Conservation (phyloP, 1,140 invertebrate species). For the Rhynchophorus ferrugineus region DNA sequence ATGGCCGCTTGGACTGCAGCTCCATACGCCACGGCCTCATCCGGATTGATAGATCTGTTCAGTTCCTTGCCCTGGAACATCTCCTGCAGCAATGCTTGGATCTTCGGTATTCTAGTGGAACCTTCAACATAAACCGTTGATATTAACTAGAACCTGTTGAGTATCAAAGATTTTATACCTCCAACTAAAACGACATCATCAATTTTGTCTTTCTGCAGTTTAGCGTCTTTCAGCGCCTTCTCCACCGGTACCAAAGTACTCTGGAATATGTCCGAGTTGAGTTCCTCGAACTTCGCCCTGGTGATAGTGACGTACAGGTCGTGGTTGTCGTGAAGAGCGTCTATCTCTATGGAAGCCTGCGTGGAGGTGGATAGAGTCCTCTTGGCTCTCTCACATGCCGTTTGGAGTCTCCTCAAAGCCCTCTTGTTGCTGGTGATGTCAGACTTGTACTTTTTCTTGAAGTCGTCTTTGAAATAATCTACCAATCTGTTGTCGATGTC, state of each 20-base stretch:
- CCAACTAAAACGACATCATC: slow-evolving; percentile 21
- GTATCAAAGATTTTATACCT: slow-evolving; percentile 6
- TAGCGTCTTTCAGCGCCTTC: slow-evolving; percentile 57
- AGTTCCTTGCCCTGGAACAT: slow-evolving; percentile 61
- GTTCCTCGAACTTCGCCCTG: slow-evolving; percentile 64
- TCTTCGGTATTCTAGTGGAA: slow-evolving; percentile 55
- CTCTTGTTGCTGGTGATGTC: slow-evolving; percentile 34
- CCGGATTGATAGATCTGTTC: slow-evolving; percentile 64
- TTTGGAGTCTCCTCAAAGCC: slow-evolving; percentile 45
- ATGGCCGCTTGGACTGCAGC: slow-evolving; percentile 67
- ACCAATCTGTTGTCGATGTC: slow-evolving; percentile 79
- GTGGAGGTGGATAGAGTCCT: slow-evolving; percentile 67
- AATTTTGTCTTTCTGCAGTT: slow-evolving; percentile 48
- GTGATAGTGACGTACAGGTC: slow-evolving; percentile 69
- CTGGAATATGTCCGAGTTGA: slow-evolving; percentile 53
- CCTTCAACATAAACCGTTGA: slow-evolving; percentile 41
- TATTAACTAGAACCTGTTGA: not conserved
- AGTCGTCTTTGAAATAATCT: slow-evolving; percentile 59
- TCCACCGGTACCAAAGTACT: slow-evolving; percentile 50
- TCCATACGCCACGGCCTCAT: slow-evolving; percentile 71
- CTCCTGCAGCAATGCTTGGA: slow-evolving; percentile 49
- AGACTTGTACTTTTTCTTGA: slow-evolving; percentile 42
- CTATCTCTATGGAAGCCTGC: slow-evolving; percentile 63
- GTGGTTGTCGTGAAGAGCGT: slow-evolving; percentile 60
- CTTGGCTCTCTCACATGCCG: slow-evolving; percentile 71